Base-by-base conservation (phyloP, 37 sponge, comb jelly and placozoan genomes). In the Cladorhizidae sp. region DNA sequence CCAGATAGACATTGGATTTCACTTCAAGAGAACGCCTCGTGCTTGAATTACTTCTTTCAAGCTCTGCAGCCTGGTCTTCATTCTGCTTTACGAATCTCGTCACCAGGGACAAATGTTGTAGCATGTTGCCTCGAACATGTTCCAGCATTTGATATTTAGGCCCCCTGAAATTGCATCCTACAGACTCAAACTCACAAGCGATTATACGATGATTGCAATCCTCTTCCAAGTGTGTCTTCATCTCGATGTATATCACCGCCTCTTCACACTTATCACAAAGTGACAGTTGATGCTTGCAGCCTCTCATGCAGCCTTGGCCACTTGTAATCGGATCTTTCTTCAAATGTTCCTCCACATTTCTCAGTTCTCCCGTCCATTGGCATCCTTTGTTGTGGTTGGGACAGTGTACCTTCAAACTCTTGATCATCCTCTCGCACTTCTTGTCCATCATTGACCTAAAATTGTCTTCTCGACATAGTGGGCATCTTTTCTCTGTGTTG, bases 331-430 rank as follows among this genome's bases (percentile, higher is more conserved):
- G 72, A 71, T 71, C 72, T 71, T 40, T 71, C 26, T 43, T 70
- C 6, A 75, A 58, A 32, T 88, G 88, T 2, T 28, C n/a, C 18
- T 70, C 77, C 5, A 82, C 20, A 17, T 70, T 22, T 23, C 54
- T 58, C 2, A 88, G 61, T 49, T 82, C 78, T 18, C 88, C 88
- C 18, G 1, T 82, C 88, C 88, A 88, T 0, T 76, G 18, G 51
- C 88, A 88, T 26, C 81, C 81, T 40, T 28, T 21, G 11, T 69
- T 42, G 2, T 50, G n/a, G 37, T 87, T 52, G 12, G 74, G 31
- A 56, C 88, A 88, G 8, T 28, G 31, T 5, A 88, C 83, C 52
- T 31, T 43, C 17, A 76, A 36, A 8, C 76, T 62, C 29, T 55
- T 25, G 7, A 88, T 25, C 52, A 70, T 50, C 39, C 88, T 67